Base-by-base conservation (phyloP, 2,888 invertebrate species). In the Trisateles emortualis region DNA sequence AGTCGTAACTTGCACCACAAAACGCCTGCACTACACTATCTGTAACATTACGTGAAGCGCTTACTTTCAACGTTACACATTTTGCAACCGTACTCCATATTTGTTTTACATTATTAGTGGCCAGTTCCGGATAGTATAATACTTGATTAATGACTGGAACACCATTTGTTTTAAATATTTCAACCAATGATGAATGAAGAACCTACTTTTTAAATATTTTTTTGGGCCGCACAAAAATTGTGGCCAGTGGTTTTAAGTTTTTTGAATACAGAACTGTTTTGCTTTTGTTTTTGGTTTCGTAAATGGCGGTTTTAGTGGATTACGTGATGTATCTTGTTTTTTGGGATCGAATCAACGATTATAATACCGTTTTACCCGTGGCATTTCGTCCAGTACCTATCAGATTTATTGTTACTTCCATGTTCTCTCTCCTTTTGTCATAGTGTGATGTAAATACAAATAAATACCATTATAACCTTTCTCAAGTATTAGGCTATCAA, bases 61-160 rank as follows among this genome's bases (percentile, higher is more conserved):
- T 68, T 57, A 71, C 77, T 82, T 86, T 84, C 81, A 79, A 76
- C 78, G 75, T 69, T 74, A 82, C 78, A 74, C 70, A 72, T 83
- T 79, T 83, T 74, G 83, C 79, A 81, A 81, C 64, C 50, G 53
- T 51, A 54, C 33, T 39, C 51, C 50, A 45, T 62, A 42, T 74
- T 74, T 55, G 49, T 61, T 60, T 69, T 62, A 67, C 72, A 58
- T 59, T 52, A 49, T 57, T 59, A 45, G 41, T 24, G 24, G 16
- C 9, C 22, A 30, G 36, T 47, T 33, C 41, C 24, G 8, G 16
- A 30, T 38, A 47, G 42, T 47, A 47, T 11, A 24, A 29, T 13
- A 3, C 14, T 30, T 40, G 39, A 39, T 44, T 22, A 19, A 29
- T 33, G 16, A 33, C 8, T 13, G 8, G 10, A 35, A 17, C 2